Base-by-base conservation (phyloP, 2,888 invertebrate genomes). In the Xestobium rufovillosum region DNA sequence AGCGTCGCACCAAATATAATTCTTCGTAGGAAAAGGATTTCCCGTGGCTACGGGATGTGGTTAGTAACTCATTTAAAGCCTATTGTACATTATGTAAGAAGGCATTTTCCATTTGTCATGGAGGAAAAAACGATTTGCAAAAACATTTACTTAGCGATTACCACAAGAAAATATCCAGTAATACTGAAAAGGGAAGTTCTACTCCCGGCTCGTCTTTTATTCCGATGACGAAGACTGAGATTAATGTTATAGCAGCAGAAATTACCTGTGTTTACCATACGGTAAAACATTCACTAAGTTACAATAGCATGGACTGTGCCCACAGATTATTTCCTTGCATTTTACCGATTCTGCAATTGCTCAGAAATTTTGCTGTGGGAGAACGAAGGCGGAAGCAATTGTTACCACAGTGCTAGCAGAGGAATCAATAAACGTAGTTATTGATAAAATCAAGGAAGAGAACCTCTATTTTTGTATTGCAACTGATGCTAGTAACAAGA, bases 261-360 rank as follows among this genome's bases (percentile, higher is more conserved):
- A n/a, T n/a, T n/a, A n/a, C n/a, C 4, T 26, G 13, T 4, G 9
- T 34, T n/a, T 34, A 27, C 27, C 34, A 34, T 34, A 34, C 27
- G 27, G 39, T 40, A 29, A 40, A 27, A 15, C 41, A 40, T 41
- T 41, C 30, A 14, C 39, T 41, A 26, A 41, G 41, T 19, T 40
- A 33, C 39, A 40, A 32, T 40, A 41, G 39, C 41, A 34, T 40
- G 41, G 41, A 42, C 34, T 40, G 32, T 40, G 31, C 27, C 26
- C 39, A 34, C 25, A 40, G 41, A 27, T 34, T 40, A 16, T 40
- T 40, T 33, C 41, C 41, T 14, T 29, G 29, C 26, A 40, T 40
- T 25, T 40, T 13, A 34, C 14, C 26, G 41, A 40, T 38, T 39
- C 39, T 26, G 39, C 39, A 33, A 39, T 39, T 9, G 15, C 39